Evolutionary conservation across 2,888 invertebrate species (phyloP).

Genomic region (Phytoseiulus persimilis): DNA sequence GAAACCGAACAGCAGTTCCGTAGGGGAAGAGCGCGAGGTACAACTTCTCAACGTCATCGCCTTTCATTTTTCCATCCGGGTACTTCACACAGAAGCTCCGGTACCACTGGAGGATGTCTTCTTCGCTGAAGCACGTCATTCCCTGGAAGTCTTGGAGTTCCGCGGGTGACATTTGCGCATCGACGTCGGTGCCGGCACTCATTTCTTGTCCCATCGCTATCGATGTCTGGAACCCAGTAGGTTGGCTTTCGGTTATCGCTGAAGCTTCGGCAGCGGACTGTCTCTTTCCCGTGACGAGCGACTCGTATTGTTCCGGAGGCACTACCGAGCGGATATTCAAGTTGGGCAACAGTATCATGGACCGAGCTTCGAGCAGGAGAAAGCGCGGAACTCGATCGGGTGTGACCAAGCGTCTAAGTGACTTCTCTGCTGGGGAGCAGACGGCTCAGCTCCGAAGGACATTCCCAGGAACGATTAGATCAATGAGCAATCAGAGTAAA

Average conservation of each 20-base stretch:
- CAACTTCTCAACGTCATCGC: slow-evolving; percentile 8
- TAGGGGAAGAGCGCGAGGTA: not conserved
- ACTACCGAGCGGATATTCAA: not conserved
- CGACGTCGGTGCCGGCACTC: not conserved
- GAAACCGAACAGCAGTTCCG: not conserved
- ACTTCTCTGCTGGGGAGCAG: not conserved
- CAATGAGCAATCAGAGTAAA: too few species aligned
- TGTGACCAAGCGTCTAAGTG: not conserved
- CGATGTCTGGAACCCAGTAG: too few species aligned
- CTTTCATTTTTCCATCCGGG: not conserved
- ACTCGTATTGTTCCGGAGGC: too few species aligned
- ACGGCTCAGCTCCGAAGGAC: not conserved
- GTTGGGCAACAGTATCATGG: not conserved
- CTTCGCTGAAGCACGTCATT: slow-evolving; percentile 17
- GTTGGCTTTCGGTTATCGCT: not conserved
- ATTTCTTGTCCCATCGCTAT: not conserved
- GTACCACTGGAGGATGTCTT: slow-evolving; percentile 16
- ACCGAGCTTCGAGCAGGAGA: not conserved
- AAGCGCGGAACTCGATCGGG: not conserved
- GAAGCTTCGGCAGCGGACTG: not conserved
- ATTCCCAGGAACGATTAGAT: too few species aligned
- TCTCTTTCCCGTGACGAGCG: not conserved
- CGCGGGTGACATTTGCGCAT: not conserved
- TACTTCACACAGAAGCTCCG: not conserved
- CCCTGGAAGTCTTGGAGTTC: not conserved